A percentile compares a stretch with the other conserved stretches of the same genome.
phyloP scores from a whole-genome alignment of 2,113 vertebrate species.

The Phalacrocorax carbo region DNA sequence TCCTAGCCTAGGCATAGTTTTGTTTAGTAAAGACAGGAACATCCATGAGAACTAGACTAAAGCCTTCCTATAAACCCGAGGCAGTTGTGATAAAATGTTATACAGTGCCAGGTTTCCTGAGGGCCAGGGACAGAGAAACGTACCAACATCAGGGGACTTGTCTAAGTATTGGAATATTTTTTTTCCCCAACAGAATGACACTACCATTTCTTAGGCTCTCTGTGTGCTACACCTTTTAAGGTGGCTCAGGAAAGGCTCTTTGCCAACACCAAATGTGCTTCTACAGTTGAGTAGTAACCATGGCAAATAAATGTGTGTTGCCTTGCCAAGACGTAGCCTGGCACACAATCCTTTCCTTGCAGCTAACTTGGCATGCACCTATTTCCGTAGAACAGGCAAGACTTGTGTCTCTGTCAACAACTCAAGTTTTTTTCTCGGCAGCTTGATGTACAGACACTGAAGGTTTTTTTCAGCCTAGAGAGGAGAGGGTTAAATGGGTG shows the following conservation, averaged over 20 bases:
- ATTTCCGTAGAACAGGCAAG: not conserved
- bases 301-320: not conserved
- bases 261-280: not conserved
- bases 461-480: not conserved
- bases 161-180: not conserved
- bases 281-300: not conserved
- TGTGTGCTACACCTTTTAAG: not conserved
- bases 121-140: not conserved
- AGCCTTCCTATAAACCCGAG: slow-evolving; percentile 18
- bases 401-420: not conserved
- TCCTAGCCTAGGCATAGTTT: slow-evolving; percentile 51
- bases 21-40: slow-evolving; percentile 58
- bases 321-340: not conserved
- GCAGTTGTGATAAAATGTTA: not conserved
- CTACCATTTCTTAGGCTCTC: not conserved
- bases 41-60: slow-evolving; percentile 48
- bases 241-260: slow-evolving; percentile 6
- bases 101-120: slow-evolving; percentile 13
- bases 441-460: not conserved
- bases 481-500: not conserved
- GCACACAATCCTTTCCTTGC: not conserved
- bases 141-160: not conserved
- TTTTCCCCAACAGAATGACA: not conserved
- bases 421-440: not conserved
- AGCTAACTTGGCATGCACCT: not conserved